Conservation (phyloP, 2,888 invertebrate genomes). For the Napeogenes sylphis region DNA sequence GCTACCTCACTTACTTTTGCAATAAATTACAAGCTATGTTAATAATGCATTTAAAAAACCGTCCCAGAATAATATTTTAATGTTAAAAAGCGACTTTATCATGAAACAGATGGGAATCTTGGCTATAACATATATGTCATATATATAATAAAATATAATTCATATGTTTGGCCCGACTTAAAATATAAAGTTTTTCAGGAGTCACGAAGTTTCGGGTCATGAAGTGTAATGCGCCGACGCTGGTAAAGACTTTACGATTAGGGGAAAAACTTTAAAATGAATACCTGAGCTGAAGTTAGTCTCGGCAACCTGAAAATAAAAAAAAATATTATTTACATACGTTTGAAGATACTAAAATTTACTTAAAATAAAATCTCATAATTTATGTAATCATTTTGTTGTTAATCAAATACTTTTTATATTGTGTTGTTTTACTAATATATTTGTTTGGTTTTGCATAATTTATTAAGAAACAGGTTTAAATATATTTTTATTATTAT, state of each 20-base stretch:
- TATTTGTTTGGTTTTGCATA: too few species aligned
- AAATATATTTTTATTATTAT: not conserved
- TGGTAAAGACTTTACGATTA: slow-evolving; percentile 14
- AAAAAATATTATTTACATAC: slow-evolving; percentile 5
- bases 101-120: too few species aligned
- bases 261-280: slow-evolving; percentile 20
- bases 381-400: too few species aligned
- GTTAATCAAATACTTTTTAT: too few species aligned
- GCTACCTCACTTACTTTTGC: slow-evolving; percentile 25
- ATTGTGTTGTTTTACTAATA: too few species aligned
- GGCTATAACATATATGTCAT: too few species aligned
- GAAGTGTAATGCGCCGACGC: slow-evolving; percentile 18
- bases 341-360: not conserved
- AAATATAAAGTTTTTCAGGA: too few species aligned
- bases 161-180: too few species aligned
- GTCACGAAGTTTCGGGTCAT: not conserved
- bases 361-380: not conserved
- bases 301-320: slow-evolving; percentile 20
- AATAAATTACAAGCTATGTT: slow-evolving; percentile 23
- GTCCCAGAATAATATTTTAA: not conserved
- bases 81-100: not conserved
- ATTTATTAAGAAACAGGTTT: too few species aligned
- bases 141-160: too few species aligned
- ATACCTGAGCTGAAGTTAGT: slow-evolving; percentile 18
- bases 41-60: not conserved